phyloP scores from a whole-genome alignment of 2,888 invertebrate species.

The Phaonia tiefii region DNA sequence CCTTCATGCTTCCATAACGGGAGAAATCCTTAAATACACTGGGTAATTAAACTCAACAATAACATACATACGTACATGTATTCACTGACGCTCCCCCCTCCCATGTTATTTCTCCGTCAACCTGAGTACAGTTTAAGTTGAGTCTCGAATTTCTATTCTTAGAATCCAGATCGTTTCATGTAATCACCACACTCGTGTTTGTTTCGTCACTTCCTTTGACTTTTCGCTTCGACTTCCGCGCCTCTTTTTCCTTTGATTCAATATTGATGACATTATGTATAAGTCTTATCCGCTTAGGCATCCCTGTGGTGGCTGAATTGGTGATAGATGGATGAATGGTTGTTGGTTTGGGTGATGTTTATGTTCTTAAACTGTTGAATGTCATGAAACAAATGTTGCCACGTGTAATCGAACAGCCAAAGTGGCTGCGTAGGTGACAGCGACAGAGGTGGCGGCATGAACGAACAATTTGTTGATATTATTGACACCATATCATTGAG shows the following conservation, averaged over 20 bases:
- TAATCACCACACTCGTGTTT: conserved; percentile 7
- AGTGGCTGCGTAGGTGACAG: not conserved
- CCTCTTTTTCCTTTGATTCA: conserved; percentile 12
- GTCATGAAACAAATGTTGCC: conserved; percentile 51
- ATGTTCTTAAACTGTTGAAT: conserved; percentile 9
- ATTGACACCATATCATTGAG: conserved; percentile 42
- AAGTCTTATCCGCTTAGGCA: not conserved
- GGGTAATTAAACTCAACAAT: not conserved
- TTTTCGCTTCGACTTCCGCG: not conserved
- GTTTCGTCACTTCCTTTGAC: conserved; percentile 21
- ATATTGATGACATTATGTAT: no score
- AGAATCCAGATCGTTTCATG: not conserved
- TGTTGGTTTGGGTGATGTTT: not conserved
- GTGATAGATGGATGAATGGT: not conserved
- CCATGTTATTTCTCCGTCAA: not conserved
- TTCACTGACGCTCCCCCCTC: not conserved
- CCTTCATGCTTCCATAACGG: not conserved
- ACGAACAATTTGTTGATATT: conserved; percentile 32
- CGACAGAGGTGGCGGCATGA: not conserved
- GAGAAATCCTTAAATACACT: conserved; percentile 4
- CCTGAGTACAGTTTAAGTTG: not conserved
- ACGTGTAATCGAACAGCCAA: conserved; percentile 47
- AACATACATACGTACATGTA: no score
- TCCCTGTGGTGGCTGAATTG: no score
- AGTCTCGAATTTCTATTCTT: not conserved